Evolutionary conservation across 1,140 invertebrate species (phyloP).

Genomic region (Holcopasites calliopsidis): DNA sequence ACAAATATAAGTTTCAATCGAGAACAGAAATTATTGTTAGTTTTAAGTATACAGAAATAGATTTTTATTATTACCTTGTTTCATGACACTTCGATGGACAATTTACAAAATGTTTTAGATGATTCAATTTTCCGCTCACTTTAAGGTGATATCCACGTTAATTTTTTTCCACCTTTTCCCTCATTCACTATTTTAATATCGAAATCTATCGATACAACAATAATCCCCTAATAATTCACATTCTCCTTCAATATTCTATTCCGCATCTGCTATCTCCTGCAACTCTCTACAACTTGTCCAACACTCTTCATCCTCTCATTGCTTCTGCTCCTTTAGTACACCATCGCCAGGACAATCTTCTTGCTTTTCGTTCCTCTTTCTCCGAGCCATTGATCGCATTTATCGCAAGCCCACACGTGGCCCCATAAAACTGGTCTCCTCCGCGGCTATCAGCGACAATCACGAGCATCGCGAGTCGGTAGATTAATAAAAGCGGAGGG

Average conservation of each 20-base stretch:
- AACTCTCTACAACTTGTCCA: conserved; percentile 1
- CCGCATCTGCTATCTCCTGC: no score
- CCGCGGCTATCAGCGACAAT: conserved; percentile 11
- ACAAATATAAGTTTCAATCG: background rate
- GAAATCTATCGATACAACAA: no score
- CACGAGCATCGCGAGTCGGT: background rate
- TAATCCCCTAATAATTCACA: background rate
- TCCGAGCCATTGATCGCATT: background rate
- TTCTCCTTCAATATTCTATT: background rate
- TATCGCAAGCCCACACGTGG: conserved; percentile 9
- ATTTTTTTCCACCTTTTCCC: background rate
- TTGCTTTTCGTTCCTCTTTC: background rate
- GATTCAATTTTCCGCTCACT: no score
- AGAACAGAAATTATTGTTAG: background rate
- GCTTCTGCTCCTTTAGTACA: background rate
- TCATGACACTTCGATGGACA: background rate
- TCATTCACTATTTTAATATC: background rate
- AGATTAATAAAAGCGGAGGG: conserved; percentile 48
- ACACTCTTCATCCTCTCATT: conserved; percentile 1
- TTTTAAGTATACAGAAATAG: no score
- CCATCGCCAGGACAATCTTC: background rate
- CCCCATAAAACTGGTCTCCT: background rate
- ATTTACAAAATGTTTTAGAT: no score
- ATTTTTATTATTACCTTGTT: no score
- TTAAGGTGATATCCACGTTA: background rate